Base-by-base conservation (phyloP, 1,140 invertebrate species). In the Magallana ariakensis region DNA sequence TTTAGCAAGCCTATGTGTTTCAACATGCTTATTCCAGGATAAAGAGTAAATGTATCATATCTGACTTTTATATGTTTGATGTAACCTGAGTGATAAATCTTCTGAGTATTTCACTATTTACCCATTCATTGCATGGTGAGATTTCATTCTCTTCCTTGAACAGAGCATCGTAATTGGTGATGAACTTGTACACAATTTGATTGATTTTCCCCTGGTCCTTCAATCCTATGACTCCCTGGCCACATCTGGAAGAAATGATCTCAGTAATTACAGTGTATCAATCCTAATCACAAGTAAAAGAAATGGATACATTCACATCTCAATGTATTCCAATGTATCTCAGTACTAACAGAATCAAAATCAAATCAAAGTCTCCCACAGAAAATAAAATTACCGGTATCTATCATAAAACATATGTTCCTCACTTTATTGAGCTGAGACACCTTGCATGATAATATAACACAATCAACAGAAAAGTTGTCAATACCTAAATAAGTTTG, bases 121-220 rank as follows among this genome's bases (percentile, higher is more conserved):
- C 92, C 92, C 92, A 93, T 33, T 89, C 89, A 55, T 89, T 86
- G 8, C 80, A 83, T 53, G 93, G 93, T 10, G 89, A 66, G 6
- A 87, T 89, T 55, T 94, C 92, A 80, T 89, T 87, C 4, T 92
- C 90, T 10, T 92, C 90, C 56, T 87, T 90, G 87, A 95, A 95
- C 54, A 95, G 89, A 8, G 83, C 85, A 82, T 93, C 89, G 87
- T 94, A 95, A 46, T 95, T 89, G 0, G 86, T 89, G 53, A 95
- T 94, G 87, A 95, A 95, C 66, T 93, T 90, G 22, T 92, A 93
- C 54, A 95, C 92, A 85, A 95, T 93, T 87, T 95, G 90, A 88
- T 95, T 95, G 53, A 94, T 95, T 9, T 94, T 90, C 53, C 94
- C 94, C 86, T 95, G 95, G 87, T 95, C 94, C 88, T 92, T 94